These are phyloP conservation scores for Neotoxoptera formosana DNA, from an alignment of 1,140 invertebrate genomes.

Conservation along the genomic window DNA sequence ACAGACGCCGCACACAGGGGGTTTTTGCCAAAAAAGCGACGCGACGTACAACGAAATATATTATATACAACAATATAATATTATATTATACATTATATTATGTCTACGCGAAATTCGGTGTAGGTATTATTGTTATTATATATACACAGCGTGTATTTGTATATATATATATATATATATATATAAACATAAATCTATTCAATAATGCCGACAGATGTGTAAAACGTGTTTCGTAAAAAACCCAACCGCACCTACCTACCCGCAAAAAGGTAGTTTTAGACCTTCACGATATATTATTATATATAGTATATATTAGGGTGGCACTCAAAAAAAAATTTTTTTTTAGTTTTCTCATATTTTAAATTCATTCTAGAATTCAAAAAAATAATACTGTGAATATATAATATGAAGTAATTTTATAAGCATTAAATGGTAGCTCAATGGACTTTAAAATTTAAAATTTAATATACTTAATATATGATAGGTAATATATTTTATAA, in stretches of 20 bases:
- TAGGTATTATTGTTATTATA: conserved; percentile 18
- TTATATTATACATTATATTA: background rate
- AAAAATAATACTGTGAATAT: background rate
- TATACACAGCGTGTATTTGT: background rate
- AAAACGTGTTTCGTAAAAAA: conserved; percentile 16
- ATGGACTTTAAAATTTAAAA: background rate
- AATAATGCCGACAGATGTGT: conserved; percentile 9
- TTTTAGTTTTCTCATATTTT: background rate
- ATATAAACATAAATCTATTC: background rate
- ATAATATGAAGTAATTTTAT: background rate
- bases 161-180: background rate
- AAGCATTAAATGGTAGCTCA: background rate
- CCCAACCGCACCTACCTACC: background rate
- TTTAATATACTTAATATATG: no score
- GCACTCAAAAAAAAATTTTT: background rate
- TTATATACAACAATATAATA: background rate
- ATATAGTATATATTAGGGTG: background rate
- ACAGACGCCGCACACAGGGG: background rate
- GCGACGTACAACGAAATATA: conserved; percentile 1
- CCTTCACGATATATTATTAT: background rate
- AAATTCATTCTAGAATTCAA: background rate
- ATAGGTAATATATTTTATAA: background rate
- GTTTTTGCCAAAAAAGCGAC: background rate
- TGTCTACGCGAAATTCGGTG: background rate
- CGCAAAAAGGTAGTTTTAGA: conserved; percentile 3